Evolutionary conservation across 2,113 vertebrate species (phyloP).

Genomic region (Patagioenas fasciata): DNA sequence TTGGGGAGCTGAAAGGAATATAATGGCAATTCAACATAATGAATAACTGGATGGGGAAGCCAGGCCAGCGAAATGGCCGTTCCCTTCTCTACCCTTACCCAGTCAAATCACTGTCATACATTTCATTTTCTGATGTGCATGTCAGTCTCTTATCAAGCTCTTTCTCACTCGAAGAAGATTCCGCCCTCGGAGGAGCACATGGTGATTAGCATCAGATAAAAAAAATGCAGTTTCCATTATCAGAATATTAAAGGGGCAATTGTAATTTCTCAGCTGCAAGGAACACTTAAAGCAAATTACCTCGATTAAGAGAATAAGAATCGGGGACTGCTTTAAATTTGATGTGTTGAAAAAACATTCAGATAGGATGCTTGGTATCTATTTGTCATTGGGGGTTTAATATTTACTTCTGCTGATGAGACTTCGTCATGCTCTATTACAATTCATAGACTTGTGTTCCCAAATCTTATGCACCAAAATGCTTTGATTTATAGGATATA

Average conservation of each 20-base stretch:
- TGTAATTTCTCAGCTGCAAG: conserved; percentile 32
- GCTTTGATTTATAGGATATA: conserved; percentile 73
- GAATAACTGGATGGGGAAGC: not conserved
- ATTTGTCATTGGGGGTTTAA: conserved; percentile 69
- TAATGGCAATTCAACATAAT: conserved; percentile 1
- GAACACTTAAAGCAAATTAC: conserved; percentile 54
- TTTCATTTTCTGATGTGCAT: not conserved
- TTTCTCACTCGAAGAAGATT: not conserved
- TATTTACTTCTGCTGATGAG: conserved; percentile 84
- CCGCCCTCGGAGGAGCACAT: not conserved
- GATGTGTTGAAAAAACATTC: not conserved
- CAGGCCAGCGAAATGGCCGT: not conserved
- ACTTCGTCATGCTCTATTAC: conserved; percentile 78
- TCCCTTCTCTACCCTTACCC: not conserved
- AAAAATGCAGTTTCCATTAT: not conserved
- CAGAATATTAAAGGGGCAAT: conserved; percentile 51
- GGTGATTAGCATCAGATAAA: not conserved
- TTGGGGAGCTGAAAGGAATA: conserved; percentile 5
- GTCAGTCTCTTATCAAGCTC: not conserved
- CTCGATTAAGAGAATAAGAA: conserved; percentile 51
- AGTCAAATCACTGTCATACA: not conserved
- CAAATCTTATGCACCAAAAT: conserved; percentile 75
- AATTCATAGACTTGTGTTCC: conserved; percentile 77
- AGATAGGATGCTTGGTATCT: conserved; percentile 16
- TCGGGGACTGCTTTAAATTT: not conserved